Base-by-base conservation (phyloP, 2,113 vertebrate genomes). In the Corythoichthys haematopterus region DNA sequence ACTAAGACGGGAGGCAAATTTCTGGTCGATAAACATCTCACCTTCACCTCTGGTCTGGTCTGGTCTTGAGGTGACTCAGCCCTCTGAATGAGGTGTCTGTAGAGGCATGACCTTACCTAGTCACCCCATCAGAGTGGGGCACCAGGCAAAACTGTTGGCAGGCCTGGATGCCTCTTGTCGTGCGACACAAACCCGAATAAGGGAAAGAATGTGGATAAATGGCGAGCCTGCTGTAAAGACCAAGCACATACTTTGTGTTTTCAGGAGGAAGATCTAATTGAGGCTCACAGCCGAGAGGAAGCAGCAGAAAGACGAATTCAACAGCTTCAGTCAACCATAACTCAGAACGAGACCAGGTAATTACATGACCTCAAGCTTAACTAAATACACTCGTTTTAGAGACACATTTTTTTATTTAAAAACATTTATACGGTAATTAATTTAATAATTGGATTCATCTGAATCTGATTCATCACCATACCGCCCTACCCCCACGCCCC, bases 321-420 rank as follows among this genome's bases (percentile, higher is more conserved):
- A 47, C 90, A 98, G 75, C 85, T 96, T 67, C 95, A 95, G 62
- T 80, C 86, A 1, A 89, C 84, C 58, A 77, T 98, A 72, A 91
- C 87, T 75, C 93, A 95, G 47, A 74, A 95, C 40, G 95, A 98
- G 84, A 72, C 88, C 77, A 94, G 94, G 97, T 95, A 90, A 86
- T 64, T 51, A 64, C 63, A 46, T 52, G 10, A 13, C 12, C 40
- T 62, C 4, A 13, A 57, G 28, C 12, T 6, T 57, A 12, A 45
- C 11, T 12, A 45, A n/a, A 62, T 4, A 28, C 2, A 4, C 38
- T 45, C 10, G 6, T 45, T 35, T 2, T 11, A 36, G 11, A 11
- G n/a, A 28, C 59, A 13, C n/a, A 11, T 8, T 40, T 38, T 20
- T 10, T 9, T n/a, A 3, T 3, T 60, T 40, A 15, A 14, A 6